Percentiles rank a stretch among this genome's conserved stretches.
Conservation (phyloP, 2,113 vertebrate species). For the Apteryx mantelli region DNA sequence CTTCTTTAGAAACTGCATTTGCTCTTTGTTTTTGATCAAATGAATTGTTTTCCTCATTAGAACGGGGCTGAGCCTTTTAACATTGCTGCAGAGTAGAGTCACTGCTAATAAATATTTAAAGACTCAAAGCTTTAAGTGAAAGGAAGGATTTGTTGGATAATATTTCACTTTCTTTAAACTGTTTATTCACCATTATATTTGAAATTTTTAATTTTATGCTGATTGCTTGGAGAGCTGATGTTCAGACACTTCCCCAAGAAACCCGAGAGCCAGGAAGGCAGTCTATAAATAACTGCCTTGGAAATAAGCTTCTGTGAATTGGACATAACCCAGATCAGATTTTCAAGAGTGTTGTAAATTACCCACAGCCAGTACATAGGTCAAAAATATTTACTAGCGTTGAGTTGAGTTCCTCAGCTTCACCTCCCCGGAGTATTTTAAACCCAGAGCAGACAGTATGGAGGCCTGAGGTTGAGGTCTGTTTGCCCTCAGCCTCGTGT, state of each 20-base stretch:
- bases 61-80: neutral
- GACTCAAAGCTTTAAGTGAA: constrained; percentile 17
- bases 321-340: constrained; percentile 41
- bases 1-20: neutral
- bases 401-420: neutral
- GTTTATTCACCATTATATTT: constrained; percentile 42
- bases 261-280: neutral
- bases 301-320: constrained; percentile 36
- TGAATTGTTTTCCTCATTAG: neutral
- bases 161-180: constrained; percentile 37
- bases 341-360: constrained; percentile 27
- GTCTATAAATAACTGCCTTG: constrained; percentile 35
- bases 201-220: constrained; percentile 48
- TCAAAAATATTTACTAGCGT: constrained; percentile 29
- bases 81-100: neutral
- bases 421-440: neutral
- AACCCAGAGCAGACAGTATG: neutral
- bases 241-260: constrained; percentile 3
- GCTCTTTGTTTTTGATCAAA: neutral
- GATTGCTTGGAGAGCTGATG: constrained; percentile 1
- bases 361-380: neutral
- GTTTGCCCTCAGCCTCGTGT: neutral
- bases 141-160: constrained; percentile 46
- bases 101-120: constrained; percentile 50
- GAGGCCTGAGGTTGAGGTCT: neutral